phyloP scores from a whole-genome alignment of 2,113 vertebrate genomes.

The Mus musculus region GRCm39 chr14:79530001-79530500 shows the following conservation, averaged over 20 bases:
- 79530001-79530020: no score
- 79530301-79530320: background rate
- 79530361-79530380: background rate
- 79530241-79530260: background rate
- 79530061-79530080: no score
- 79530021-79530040: no score
- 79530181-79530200: background rate
- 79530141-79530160: background rate
- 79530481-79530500: background rate
- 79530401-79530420: background rate
- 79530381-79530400: background rate
- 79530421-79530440: background rate
- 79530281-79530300: background rate
- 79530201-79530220: background rate
- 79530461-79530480: background rate
- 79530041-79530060: background rate
- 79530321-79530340: fast-evolving
- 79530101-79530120: background rate
- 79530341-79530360: background rate
- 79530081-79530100: background rate
- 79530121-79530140: background rate
- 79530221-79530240: background rate
- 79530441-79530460: background rate
- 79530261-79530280: background rate
- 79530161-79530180: background rate